phyloP scores from a whole-genome alignment of 2,113 vertebrate genomes.

The Acinonyx jubatus region DNA sequence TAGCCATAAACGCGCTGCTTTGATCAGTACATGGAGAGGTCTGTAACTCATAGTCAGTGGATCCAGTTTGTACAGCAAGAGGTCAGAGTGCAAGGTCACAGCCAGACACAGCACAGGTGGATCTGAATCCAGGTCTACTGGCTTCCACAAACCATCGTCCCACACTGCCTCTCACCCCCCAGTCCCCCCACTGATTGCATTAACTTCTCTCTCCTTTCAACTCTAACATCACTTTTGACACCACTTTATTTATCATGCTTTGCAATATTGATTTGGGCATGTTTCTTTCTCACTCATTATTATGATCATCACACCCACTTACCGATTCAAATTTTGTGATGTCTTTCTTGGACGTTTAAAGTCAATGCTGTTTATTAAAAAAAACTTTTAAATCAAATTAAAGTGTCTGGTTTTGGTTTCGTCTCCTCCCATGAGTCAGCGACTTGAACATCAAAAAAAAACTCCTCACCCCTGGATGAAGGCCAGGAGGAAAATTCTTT shows the following conservation, averaged over 20 bases:
- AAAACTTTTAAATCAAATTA: not conserved
- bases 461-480: not conserved
- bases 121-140: not conserved
- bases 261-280: not conserved
- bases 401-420: not conserved
- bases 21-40: not conserved
- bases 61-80: not conserved
- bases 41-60: not conserved
- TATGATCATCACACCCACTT: not conserved
- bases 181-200: too few relatives aligned
- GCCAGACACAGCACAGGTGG: not conserved
- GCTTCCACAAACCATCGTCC: not conserved
- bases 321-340: not conserved
- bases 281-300: not conserved
- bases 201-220: not conserved
- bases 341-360: not conserved
- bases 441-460: not conserved
- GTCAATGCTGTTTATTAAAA: not conserved
- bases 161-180: not conserved
- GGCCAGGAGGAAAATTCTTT: not conserved
- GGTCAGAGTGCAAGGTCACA: not conserved
- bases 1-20: not conserved
- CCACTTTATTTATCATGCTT: not conserved
- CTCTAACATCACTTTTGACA: not conserved
- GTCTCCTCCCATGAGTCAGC: not conserved